Evolutionary conservation across 2,113 vertebrate species (phyloP), one percentile per base, ranked within the genome.

Genomic region (Thunnus maccoyii): DNA sequence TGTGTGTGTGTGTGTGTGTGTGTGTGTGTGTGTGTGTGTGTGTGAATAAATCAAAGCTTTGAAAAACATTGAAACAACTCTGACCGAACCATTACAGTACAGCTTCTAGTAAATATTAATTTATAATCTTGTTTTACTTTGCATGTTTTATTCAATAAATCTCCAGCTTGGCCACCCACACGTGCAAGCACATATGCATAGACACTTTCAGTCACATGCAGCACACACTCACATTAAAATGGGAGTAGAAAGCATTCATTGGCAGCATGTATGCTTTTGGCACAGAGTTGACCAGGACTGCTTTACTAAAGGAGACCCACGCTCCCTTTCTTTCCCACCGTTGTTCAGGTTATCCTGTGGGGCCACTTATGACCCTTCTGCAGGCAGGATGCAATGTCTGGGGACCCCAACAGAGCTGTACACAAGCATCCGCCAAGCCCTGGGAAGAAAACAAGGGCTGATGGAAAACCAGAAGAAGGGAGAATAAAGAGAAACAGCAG

Each of bases 311-410:
- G 86, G 82, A 91, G 92, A 89, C 86, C 88, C 88, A 88, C 87
- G 85, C 89, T 92, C 87, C 83, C 83, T 90, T 87, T 91, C 87
- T 91, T 94, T 95, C 92, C 93, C 95, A 95, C 90, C 87, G 94
- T 94, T 94, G 93, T 95, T 95, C 92, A 94, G 94, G 94, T 95
- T 94, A 95, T 95, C 93, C 91, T 93, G 93, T 93, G 92, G 93
- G 92, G 90, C 92, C 93, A 92, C 92, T 94, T 92, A 91, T 88
- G 91, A 91, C 88, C 91, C 90, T 91, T 88, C 84, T 88, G 85
- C 87, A 88, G 87, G 94, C 95, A 95, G 95, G 95, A 95, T 92
- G 93, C 92, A 90, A 90, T 75, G 93, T 93, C 95, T 95, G 89
- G 94, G 94, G 94, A 95, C 92, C 91, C 91, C 88, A 86, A 54